Conservation (phyloP, 2,797 vertebrate species). For the Poeciliopsis gracilis region DNA sequence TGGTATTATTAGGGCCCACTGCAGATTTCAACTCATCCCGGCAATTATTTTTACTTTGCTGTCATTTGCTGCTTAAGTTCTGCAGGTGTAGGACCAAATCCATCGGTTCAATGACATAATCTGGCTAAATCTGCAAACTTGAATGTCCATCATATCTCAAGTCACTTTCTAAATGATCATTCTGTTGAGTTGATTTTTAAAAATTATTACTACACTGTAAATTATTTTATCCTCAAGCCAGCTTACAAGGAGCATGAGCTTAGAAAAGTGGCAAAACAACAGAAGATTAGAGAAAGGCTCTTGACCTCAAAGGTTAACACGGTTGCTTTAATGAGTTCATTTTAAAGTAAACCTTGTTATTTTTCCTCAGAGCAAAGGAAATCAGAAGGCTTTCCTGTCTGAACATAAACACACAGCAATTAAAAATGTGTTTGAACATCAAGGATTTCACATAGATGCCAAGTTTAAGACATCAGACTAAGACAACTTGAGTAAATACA, state of each 20-base stretch:
- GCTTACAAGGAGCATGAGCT: neutral
- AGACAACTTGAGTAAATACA: neutral
- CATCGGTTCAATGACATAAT: neutral
- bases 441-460: neutral
- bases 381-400: neutral
- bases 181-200: neutral
- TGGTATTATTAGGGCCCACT: slow-evolving; percentile 45
- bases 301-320: neutral
- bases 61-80: slow-evolving; percentile 36
- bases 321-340: neutral
- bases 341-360: neutral
- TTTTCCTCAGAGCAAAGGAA: neutral
- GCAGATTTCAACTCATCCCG: slow-evolving; percentile 57
- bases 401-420: neutral
- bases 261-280: neutral
- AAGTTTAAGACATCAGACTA: neutral
- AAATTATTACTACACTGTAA: neutral
- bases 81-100: neutral
- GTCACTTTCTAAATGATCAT: neutral
- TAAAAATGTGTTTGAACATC: neutral
- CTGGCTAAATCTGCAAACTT: neutral
- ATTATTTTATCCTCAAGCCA: neutral
- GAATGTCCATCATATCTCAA: neutral
- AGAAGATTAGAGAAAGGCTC: neutral
- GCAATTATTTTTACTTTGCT: slow-evolving; percentile 57